A percentile compares a stretch with the other conserved stretches of the same genome.
Conservation (phyloP, 2,797 vertebrate genomes). For the Neoniphon sammara region DNA sequence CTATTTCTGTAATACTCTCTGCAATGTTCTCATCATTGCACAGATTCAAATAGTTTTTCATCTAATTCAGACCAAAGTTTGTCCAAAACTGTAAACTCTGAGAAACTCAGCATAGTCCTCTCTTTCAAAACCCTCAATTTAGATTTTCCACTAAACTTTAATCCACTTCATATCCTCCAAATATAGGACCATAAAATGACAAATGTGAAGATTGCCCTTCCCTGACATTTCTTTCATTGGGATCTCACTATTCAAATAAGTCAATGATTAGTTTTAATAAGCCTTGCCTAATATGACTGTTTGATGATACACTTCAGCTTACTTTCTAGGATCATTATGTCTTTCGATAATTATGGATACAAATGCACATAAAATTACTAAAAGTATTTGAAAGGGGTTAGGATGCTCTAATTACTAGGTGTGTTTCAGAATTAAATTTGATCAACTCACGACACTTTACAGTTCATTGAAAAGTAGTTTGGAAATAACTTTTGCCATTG, state of each 20-base stretch:
- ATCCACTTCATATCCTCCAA: constrained; percentile 76
- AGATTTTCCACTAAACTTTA: constrained; percentile 78
- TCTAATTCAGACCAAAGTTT: constrained; percentile 28
- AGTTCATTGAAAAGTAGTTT: constrained; percentile 33
- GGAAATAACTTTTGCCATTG: constrained; percentile 25
- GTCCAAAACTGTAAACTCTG: constrained; percentile 32
- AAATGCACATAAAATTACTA: constrained; percentile 49
- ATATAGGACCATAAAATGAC: constrained; percentile 81
- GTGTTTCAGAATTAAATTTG: constrained; percentile 50
- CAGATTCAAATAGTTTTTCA: constrained; percentile 5
- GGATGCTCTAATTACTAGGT: constrained; percentile 32
- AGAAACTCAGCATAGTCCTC: constrained; percentile 45
- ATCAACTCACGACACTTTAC: constrained; percentile 39
- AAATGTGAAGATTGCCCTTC: constrained; percentile 75
- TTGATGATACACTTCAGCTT: constrained; percentile 71
- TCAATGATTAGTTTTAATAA: constrained; percentile 82
- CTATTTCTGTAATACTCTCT: not conserved
- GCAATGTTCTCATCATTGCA: not conserved
- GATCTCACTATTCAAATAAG: constrained; percentile 79
- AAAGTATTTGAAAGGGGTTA: constrained; percentile 50
- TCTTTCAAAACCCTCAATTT: constrained; percentile 65
- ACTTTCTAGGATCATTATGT: constrained; percentile 66
- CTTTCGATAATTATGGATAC: constrained; percentile 50
- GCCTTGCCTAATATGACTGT: constrained; percentile 72
- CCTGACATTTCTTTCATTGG: constrained; percentile 77